phyloP scores from a whole-genome alignment of 2,888 invertebrate genomes.

The Coenonympha arcania region DNA sequence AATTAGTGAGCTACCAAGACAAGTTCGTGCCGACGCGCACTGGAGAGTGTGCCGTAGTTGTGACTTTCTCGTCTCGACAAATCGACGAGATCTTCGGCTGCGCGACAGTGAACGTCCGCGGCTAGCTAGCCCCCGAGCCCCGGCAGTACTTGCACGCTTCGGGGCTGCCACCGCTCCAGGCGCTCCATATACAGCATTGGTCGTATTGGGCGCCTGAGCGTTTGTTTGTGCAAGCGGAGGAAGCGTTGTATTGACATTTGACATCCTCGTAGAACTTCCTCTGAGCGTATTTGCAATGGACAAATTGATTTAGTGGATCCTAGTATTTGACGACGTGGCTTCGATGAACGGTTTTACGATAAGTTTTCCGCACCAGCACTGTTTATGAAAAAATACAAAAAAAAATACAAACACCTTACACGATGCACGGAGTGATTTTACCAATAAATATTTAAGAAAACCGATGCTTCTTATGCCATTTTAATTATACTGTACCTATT shows the following conservation, averaged over 20 bases:
- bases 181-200: constrained; percentile 55
- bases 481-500: constrained; percentile 27
- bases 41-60: constrained; percentile 77
- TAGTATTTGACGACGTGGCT: constrained; percentile 35
- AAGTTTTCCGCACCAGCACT: constrained; percentile 44
- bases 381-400: constrained; percentile 46
- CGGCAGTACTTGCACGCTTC: constrained; percentile 52
- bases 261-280: constrained; percentile 31
- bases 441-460: constrained; percentile 39
- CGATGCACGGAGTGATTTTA: constrained; percentile 31
- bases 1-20: constrained; percentile 76
- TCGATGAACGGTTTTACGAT: constrained; percentile 50
- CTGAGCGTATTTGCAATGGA: constrained; percentile 16
- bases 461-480: constrained; percentile 70
- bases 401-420: constrained; percentile 39
- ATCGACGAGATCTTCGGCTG: constrained; percentile 78
- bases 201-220: constrained; percentile 56
- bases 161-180: constrained; percentile 57
- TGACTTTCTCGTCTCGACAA: constrained; percentile 78
- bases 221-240: constrained; percentile 61
- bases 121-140: constrained; percentile 67
- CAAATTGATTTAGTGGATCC: constrained; percentile 1
- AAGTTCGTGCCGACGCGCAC: constrained; percentile 73
- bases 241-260: constrained; percentile 58
- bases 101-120: constrained; percentile 69